phyloP scores from a whole-genome alignment of 2,113 vertebrate genomes.

The Himantopus leucocephalus region DNA sequence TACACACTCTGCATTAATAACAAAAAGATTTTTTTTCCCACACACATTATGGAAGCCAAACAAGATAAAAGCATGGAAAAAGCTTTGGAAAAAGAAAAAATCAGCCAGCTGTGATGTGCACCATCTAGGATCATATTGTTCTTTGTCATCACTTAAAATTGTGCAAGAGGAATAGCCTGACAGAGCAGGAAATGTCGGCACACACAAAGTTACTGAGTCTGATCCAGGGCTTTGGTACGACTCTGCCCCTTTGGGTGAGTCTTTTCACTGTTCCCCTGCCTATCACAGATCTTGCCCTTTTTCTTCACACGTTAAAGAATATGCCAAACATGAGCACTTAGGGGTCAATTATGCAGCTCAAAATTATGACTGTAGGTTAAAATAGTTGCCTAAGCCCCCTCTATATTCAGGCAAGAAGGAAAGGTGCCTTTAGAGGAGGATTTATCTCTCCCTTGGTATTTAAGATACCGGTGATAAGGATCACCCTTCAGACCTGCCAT shows the following conservation, averaged over 20 bases:
- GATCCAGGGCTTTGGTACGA: rapidly evolving
- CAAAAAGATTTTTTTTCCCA: not conserved
- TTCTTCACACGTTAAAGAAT: not conserved
- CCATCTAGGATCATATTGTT: not conserved
- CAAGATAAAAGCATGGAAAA: not conserved
- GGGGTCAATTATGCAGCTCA: not conserved
- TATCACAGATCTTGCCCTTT: not conserved
- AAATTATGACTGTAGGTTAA: not conserved
- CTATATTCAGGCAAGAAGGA: not conserved
- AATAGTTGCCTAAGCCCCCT: not conserved
- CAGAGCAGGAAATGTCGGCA: not conserved
- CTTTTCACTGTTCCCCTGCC: rapidly evolving
- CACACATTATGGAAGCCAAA: not conserved
- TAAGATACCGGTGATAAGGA: not conserved
- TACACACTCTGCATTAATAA: not conserved
- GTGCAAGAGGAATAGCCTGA: not conserved
- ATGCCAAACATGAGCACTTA: not conserved
- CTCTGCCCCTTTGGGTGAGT: rapidly evolving
- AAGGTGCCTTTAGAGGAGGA: not conserved
- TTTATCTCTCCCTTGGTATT: not conserved
- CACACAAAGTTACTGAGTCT: rapidly evolving
- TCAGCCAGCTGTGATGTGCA: not conserved
- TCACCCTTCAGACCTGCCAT: not conserved
- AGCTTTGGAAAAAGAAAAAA: not conserved
- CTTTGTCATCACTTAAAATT: not conserved